A percentile compares a stretch with the other conserved stretches of the same genome.
phyloP scores from a whole-genome alignment of 1,140 invertebrate species.

The Neodiprion fabricii region DNA sequence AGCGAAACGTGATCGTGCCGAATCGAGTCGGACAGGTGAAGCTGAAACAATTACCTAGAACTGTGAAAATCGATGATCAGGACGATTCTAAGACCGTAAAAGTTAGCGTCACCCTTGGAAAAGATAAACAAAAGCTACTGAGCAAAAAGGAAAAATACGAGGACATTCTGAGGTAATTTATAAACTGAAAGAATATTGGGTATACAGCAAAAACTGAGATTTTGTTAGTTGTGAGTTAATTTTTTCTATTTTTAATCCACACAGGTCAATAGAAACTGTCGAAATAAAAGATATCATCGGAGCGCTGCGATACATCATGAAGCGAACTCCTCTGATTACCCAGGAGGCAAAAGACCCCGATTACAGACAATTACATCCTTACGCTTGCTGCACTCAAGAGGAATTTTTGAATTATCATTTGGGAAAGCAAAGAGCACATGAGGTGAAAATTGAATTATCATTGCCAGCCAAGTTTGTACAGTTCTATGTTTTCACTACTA shows the following conservation, averaged over 20 bases:
- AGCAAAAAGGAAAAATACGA: constrained; percentile 44
- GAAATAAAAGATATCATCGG: constrained; percentile 31
- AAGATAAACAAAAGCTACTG: constrained; percentile 43
- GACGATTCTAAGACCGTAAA: constrained; percentile 13
- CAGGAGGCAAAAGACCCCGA: constrained; percentile 44
- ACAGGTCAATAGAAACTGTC: constrained; percentile 32
- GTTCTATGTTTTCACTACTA: not conserved
- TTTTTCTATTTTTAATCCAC: constrained; percentile 10
- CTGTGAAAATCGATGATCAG: not conserved
- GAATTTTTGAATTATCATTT: constrained; percentile 60
- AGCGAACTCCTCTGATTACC: constrained; percentile 51
- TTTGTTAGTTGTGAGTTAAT: constrained; percentile 16
- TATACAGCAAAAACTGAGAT: constrained; percentile 7
- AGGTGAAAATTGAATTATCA: constrained; percentile 43
- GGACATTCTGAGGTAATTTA: constrained; percentile 30
- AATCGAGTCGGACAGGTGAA: not conserved
- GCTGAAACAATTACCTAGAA: not conserved
- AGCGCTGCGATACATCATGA: constrained; percentile 49
- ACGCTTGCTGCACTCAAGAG: constrained; percentile 53
- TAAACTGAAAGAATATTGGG: not conserved
- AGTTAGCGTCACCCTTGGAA: constrained; percentile 33
- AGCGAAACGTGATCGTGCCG: constrained; percentile 1
- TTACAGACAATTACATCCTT: constrained; percentile 59
- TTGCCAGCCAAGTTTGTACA: not conserved
- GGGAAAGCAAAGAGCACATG: constrained; percentile 62